Evolutionary conservation across 2,888 invertebrate genomes (phyloP), one percentile per base, ranked within the genome.

Genomic region (Lepetodrilus schrolli): DNA sequence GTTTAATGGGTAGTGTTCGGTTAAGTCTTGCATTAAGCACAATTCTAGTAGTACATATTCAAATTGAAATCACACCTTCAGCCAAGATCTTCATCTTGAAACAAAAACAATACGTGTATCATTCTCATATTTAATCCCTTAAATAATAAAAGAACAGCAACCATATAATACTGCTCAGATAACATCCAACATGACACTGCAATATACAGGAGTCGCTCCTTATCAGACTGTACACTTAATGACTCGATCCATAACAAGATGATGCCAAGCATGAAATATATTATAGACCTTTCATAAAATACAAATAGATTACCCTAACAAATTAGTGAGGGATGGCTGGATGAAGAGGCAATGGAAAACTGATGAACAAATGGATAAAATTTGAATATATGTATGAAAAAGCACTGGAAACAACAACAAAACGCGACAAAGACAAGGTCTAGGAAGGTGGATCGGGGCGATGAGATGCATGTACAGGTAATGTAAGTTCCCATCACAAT

Each of bases 101-200:
- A 48, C 48, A 48, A 48, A 48, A 17, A 48, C 48, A 48, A 48
- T 17, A 17, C 17, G 17, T 48, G 21, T 17, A 48, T 58, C 30
- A 58, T 58, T 58, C 58, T 58, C 30, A 58, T 58, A 58, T 58
- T 58, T 58, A 58, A 58, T 58, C 58, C 58, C 34, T 58, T 58
- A 58, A 58, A 58, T 58, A 58, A 58, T 58, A 58, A 58, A 58
- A 58, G 58, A 58, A 58, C 58, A 58, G 58, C 58, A 58, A 58
- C 58, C 58, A 26, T 30, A 13, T 34, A 58, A 58, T 34, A 58
- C 58, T 58, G 58, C 58, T 58, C 23, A 30, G 58, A 30, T 58
- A 58, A 58, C 58, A 58, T 26, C 58, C 26, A 58, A 58, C 58
- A 58, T 58, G 23, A 17, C 17, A 43, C 43, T 17, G 43, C 13